Conservation (phyloP, 2,113 vertebrate genomes). For the Gasterosteus nipponicus region DNA sequence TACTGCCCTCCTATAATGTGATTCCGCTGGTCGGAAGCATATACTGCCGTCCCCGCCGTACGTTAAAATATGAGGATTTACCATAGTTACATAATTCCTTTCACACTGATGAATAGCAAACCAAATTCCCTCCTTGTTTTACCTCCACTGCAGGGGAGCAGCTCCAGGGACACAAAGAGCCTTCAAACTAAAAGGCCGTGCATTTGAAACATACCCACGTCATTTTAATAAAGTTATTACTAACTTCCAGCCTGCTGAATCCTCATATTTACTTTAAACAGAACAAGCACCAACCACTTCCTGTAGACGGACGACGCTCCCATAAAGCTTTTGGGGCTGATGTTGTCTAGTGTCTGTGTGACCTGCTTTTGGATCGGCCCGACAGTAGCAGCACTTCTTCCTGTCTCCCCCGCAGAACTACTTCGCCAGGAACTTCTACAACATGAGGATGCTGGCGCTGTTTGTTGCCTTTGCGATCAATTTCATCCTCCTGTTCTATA, state of each 20-base stretch:
- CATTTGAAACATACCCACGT: neutral
- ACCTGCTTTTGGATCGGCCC: neutral
- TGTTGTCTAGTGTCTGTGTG: too few relatives aligned
- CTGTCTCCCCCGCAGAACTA: conserved; percentile 87
- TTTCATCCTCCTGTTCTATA: conserved; percentile 97
- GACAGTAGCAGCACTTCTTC: neutral
- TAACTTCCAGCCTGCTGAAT: neutral
- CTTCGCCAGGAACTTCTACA: conserved; percentile 98
- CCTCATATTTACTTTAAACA: neutral
- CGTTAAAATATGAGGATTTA: neutral
- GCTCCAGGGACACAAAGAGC: neutral
- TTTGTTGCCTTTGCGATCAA: conserved; percentile 98
- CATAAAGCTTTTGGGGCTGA: neutral
- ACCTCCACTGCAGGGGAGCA: neutral
- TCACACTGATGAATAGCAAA: neutral
- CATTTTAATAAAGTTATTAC: too few relatives aligned
- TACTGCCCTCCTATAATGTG: neutral
- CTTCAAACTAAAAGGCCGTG: neutral
- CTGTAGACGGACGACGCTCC: neutral
- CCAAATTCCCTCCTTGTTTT: neutral
- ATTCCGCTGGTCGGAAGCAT: neutral
- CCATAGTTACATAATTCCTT: neutral
- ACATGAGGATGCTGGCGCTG: conserved; percentile 97
- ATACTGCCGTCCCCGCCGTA: neutral
- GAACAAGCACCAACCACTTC: neutral